These are phyloP conservation scores for Odocoileus hemionus DNA, from an alignment of 2,113 vertebrate genomes.

Conservation along the genomic window DNA sequence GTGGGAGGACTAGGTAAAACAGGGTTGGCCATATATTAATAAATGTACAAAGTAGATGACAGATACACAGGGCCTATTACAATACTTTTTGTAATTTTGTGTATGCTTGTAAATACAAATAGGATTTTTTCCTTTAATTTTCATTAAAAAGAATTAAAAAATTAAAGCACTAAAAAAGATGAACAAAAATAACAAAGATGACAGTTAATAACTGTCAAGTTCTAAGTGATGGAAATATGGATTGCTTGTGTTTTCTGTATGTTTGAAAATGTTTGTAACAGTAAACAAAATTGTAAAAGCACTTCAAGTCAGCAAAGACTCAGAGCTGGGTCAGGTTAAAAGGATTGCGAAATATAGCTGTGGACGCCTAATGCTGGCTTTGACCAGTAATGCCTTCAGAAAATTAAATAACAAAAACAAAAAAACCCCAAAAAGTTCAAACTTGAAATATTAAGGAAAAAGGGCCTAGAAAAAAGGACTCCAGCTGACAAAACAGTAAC, in stretches of 20 bases:
- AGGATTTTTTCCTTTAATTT: background rate
- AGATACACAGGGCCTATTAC: background rate
- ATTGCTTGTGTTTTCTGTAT: background rate
- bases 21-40: background rate
- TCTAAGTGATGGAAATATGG: background rate
- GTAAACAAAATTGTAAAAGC: background rate
- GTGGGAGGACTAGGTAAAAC: background rate
- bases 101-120: background rate
- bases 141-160: background rate
- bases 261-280: background rate
- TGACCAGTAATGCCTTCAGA: background rate
- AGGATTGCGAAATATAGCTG: background rate
- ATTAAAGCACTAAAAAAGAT: background rate
- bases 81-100: background rate
- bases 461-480: background rate
- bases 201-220: background rate
- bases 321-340: background rate
- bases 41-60: background rate
- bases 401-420: background rate
- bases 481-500: background rate
- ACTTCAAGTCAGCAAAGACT: background rate
- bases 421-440: background rate
- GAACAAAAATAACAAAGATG: background rate
- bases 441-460: background rate
- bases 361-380: background rate